Evolutionary conservation across 1,140 invertebrate genomes (phyloP), one percentile per base, ranked within the genome.

Genomic region (Bombus impatiens): DNA sequence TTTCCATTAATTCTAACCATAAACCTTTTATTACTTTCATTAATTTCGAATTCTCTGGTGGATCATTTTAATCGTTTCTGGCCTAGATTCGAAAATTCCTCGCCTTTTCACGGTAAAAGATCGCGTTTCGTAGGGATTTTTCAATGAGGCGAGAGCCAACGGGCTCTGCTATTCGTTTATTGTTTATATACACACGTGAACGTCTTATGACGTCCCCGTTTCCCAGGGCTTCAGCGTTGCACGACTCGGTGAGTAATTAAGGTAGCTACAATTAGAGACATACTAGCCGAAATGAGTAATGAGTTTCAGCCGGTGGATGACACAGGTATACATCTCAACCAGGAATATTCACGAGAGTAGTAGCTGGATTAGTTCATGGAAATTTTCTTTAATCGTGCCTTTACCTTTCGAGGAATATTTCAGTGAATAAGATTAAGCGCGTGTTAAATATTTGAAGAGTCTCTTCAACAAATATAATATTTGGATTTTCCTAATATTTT

Each of bases 261-360:
- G 82, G 81, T 65, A 78, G 65, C 53, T n/a, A 75, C 86, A 87
- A 87, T 87, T 87, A 87, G 82, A 70, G 81, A 87, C 81, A 78
- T 78, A 74, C 72, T 78, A 70, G n/a, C 59, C 67, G 79, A 82
- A 86, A 82, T 82, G 78, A 86, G 84, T 88, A 78, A 82, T 82
- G 87, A 88, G 79, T 78, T 86, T 81, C 79, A 82, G 70, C 67
- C 70, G 70, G 25, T 35, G 47, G 87, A 67, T 75, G 86, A 87
- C 83, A 84, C 82, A 57, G 65, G 85, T n/a, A 62, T 83, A 78
- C 76, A 80, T 62, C 53, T 47, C 53, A 82, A 42, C 35, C 9
- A 28, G 42, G 42, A 67, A 44, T n/a, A 82, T 68, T n/a, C 59
- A 15, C 75, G 15, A 37, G 35, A 22, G 18, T 22, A 22, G 12